Percentiles rank a stretch among this genome's conserved stretches.
These are phyloP conservation scores for Macroramphosus scolopax DNA, from an alignment of 2,797 vertebrate species.

Conservation along the genomic window DNA sequence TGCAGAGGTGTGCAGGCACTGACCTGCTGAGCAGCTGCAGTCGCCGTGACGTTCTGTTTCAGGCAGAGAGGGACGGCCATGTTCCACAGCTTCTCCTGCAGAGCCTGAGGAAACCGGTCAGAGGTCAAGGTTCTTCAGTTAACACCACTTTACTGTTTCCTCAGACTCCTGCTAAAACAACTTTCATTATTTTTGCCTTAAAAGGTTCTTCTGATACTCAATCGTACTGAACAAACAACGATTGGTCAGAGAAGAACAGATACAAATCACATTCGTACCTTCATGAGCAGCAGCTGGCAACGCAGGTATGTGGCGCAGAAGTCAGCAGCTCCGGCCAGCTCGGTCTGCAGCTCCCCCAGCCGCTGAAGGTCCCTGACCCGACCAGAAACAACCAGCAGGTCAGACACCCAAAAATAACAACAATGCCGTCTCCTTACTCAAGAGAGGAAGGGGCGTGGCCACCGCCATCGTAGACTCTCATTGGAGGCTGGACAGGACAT, in stretches of 20 bases:
- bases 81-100: slow-evolving; percentile 96
- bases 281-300: slow-evolving; percentile 93
- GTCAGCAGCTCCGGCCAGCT: slow-evolving; percentile 91
- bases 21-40: slow-evolving; percentile 89
- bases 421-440: too few species aligned
- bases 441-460: too few species aligned
- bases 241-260: background rate
- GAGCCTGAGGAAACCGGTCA: slow-evolving; percentile 75
- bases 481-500: too few species aligned
- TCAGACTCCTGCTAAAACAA: too few species aligned
- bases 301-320: slow-evolving; percentile 93
- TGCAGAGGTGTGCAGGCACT: slow-evolving; percentile 1
- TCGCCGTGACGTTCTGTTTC: slow-evolving; percentile 90
- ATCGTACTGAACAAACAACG: too few species aligned
- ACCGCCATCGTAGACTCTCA: too few species aligned
- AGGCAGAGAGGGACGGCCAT: slow-evolving; percentile 92
- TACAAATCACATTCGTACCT: slow-evolving; percentile 72
- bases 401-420: too few species aligned
- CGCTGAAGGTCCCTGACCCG: slow-evolving; percentile 86
- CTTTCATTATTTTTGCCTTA: too few species aligned
- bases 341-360: slow-evolving; percentile 92
- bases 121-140: too few species aligned
- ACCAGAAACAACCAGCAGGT: background rate
- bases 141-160: too few species aligned
- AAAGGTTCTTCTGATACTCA: too few species aligned